phyloP scores from a whole-genome alignment of 2,888 invertebrate genomes.

The Chouioia cunea region DNA sequence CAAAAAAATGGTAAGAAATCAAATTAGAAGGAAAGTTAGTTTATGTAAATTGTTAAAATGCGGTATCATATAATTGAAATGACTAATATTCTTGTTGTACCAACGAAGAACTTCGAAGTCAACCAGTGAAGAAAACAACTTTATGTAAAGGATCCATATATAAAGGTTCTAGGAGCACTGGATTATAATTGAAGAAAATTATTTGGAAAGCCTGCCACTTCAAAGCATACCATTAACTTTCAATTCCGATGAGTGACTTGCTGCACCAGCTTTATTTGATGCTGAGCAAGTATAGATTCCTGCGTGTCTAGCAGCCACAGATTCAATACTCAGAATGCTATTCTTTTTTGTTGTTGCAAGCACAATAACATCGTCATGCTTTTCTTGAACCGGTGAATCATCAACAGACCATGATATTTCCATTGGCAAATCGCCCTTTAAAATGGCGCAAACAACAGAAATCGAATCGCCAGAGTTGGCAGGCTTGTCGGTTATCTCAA shows the following conservation, averaged over 20 bases:
- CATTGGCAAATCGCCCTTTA: constrained; percentile 83
- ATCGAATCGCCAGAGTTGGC: constrained; percentile 84
- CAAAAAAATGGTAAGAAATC: neutral
- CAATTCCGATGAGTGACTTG: constrained; percentile 70
- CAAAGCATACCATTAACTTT: constrained; percentile 70
- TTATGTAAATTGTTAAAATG: too few relatives aligned
- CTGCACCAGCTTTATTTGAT: constrained; percentile 70
- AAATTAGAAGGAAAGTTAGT: too few relatives aligned
- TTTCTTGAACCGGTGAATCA: constrained; percentile 61
- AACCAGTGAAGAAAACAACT: too few relatives aligned
- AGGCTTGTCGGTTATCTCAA: constrained; percentile 81
- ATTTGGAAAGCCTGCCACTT: neutral
- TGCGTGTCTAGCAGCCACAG: constrained; percentile 70
- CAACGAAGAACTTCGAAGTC: too few relatives aligned
- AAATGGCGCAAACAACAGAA: constrained; percentile 80
- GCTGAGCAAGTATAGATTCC: constrained; percentile 72
- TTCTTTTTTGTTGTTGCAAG: constrained; percentile 69
- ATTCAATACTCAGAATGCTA: constrained; percentile 71
- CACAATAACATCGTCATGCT: constrained; percentile 65
- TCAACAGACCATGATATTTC: constrained; percentile 69
- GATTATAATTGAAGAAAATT: neutral
- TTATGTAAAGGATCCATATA: too few relatives aligned
- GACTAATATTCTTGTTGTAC: too few relatives aligned
- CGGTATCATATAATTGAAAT: too few relatives aligned
- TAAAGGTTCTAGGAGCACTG: too few relatives aligned